A percentile compares a stretch with the other conserved stretches of the same genome.
phyloP scores from a whole-genome alignment of 2,113 vertebrate genomes.

The Nyctereutes procyonoides region DNA sequence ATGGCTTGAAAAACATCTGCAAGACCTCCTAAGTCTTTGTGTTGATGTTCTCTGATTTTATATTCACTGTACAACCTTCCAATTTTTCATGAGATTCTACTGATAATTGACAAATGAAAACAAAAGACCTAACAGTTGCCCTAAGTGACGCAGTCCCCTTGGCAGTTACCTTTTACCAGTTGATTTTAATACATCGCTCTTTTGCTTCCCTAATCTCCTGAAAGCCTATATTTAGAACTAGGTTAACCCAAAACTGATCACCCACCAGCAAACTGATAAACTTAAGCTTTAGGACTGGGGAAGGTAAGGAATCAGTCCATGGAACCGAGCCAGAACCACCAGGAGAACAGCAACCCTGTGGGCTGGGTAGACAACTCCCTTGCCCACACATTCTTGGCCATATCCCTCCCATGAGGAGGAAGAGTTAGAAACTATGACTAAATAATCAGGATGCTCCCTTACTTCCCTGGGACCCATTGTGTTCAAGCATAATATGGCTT shows the following conservation, averaged over 20 bases:
- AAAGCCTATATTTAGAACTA: constrained; percentile 23
- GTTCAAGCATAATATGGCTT: not conserved
- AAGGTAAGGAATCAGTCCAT: not conserved
- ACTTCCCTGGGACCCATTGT: not conserved
- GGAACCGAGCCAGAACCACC: not conserved
- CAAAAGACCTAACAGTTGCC: not conserved
- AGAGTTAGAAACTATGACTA: not conserved
- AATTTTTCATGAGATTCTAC: not conserved
- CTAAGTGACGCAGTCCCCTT: not conserved
- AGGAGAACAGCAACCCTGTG: not conserved
- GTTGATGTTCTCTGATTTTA: constrained; percentile 13
- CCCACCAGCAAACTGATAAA: not conserved
- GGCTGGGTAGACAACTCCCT: not conserved
- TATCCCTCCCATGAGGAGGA: not conserved
- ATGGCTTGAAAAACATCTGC: not conserved
- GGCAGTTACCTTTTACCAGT: not conserved
- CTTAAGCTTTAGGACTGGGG: not conserved
- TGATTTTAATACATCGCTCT: constrained; percentile 24
- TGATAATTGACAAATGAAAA: constrained; percentile 6
- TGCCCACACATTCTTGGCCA: not conserved
- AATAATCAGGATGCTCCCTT: not conserved
- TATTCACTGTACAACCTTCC: constrained; percentile 27
- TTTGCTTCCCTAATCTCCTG: constrained; percentile 18
- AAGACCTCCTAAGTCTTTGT: not conserved
- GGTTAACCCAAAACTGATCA: not conserved